A percentile compares a stretch with the other conserved stretches of the same genome.
These are phyloP conservation scores for Oncorhynchus tshawytscha DNA, from an alignment of 2,113 vertebrate genomes.

Conservation along the genomic window DNA sequence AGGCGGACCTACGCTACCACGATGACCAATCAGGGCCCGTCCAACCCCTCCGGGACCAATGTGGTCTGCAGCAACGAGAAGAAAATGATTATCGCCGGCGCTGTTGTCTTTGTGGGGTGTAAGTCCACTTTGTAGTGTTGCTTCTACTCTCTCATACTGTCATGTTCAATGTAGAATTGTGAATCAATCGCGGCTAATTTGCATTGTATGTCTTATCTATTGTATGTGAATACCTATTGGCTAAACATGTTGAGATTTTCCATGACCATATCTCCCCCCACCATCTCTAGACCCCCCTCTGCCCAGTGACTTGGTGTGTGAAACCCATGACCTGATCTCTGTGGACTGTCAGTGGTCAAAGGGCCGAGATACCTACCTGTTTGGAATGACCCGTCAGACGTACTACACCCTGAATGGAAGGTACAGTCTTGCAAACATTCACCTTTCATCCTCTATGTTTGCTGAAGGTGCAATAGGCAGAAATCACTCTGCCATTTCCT, in stretches of 20 bases:
- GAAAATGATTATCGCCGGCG: background rate
- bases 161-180: background rate
- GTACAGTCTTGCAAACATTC: slow-evolving; percentile 36
- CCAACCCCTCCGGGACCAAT: slow-evolving; percentile 48
- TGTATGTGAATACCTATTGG: too few relatives aligned
- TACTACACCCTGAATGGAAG: slow-evolving; percentile 64
- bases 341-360: slow-evolving; percentile 66
- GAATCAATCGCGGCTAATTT: too few relatives aligned
- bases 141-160: too few relatives aligned
- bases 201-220: too few relatives aligned
- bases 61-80: slow-evolving; percentile 18
- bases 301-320: slow-evolving; percentile 64
- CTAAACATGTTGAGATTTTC: too few relatives aligned
- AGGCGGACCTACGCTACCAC: slow-evolving; percentile 59
- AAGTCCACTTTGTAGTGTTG: slow-evolving; percentile 39
- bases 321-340: slow-evolving; percentile 65
- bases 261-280: too few relatives aligned
- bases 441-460: background rate
- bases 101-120: slow-evolving; percentile 74
- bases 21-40: slow-evolving; percentile 25
- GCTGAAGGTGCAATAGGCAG: background rate
- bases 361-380: slow-evolving; percentile 51
- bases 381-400: slow-evolving; percentile 34
- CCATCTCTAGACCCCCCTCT: slow-evolving; percentile 65
- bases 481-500: too few relatives aligned